Conservation (phyloP, 2,888 invertebrate species). For the Yponomeuta malinellus region DNA sequence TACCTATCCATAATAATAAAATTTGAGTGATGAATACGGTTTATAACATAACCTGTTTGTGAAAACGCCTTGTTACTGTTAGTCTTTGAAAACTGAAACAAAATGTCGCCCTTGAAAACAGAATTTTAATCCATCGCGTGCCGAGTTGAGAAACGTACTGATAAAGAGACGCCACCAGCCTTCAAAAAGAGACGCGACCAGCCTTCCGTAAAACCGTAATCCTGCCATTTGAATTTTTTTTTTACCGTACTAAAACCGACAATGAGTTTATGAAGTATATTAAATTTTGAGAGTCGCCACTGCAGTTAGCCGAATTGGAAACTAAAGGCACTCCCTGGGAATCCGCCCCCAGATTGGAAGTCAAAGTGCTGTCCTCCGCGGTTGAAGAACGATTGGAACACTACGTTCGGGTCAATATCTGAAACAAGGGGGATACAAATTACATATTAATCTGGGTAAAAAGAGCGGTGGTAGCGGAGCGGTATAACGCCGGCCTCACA, state of each 20-base stretch:
- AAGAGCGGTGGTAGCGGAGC: too few relatives aligned
- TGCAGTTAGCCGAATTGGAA: conserved; percentile 80
- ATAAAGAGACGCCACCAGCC: too few relatives aligned
- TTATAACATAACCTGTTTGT: neutral
- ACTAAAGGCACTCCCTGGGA: conserved; percentile 78
- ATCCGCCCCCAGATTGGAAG: conserved; percentile 65
- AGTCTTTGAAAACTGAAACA: neutral
- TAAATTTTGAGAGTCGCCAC: neutral
- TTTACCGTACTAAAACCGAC: too few relatives aligned
- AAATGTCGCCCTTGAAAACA: too few relatives aligned
- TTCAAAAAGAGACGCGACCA: too few relatives aligned
- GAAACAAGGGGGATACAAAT: conserved; percentile 40
- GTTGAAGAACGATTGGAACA: conserved; percentile 90
- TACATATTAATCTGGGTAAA: too few relatives aligned
- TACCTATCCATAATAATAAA: neutral
- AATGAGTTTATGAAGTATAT: too few relatives aligned
- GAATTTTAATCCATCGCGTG: too few relatives aligned
- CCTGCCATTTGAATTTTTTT: too few relatives aligned
- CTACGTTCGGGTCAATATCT: conserved; percentile 88
- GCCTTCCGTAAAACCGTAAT: too few relatives aligned
- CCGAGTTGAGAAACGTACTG: too few relatives aligned
- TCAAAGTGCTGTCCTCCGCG: conserved; percentile 72
- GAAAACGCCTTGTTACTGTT: neutral
- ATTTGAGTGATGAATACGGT: neutral
- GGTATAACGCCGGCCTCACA: too few relatives aligned